These are phyloP conservation scores for Ictidomys tridecemlineatus DNA, from an alignment of 2,113 vertebrate species.

Conservation along the genomic window DNA sequence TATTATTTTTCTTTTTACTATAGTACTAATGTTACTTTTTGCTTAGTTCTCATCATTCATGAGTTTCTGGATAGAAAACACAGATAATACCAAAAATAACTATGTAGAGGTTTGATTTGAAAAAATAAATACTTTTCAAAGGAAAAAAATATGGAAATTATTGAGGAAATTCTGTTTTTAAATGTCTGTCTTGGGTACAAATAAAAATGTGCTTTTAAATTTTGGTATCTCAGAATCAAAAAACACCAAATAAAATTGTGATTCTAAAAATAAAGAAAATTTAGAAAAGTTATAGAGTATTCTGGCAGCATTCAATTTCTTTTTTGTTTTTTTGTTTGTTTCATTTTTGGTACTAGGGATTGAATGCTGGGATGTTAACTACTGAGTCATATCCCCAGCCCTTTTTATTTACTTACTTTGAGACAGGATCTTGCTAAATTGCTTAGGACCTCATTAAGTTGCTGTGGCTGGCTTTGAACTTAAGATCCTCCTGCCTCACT, in stretches of 20 bases:
- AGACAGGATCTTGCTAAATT: no score
- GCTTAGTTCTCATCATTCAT: slow-evolving; percentile 47
- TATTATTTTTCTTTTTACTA: neutral
- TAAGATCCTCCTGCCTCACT: no score
- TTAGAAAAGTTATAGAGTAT: neutral
- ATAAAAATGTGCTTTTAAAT: neutral
- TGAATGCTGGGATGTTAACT: no score
- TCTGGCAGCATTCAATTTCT: neutral
- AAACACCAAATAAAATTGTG: neutral
- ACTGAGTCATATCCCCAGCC: no score
- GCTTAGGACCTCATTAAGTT: no score
- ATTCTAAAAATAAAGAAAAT: neutral
- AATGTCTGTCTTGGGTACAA: neutral
- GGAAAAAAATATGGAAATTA: neutral
- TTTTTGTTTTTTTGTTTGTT: neutral
- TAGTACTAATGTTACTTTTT: slow-evolving; percentile 19
- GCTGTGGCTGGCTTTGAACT: no score
- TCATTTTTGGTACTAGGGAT: no score
- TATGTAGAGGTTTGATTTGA: slow-evolving; percentile 25
- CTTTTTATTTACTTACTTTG: no score
- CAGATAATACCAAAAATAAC: slow-evolving; percentile 28
- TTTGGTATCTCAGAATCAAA: neutral
- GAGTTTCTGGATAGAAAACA: slow-evolving; percentile 69
- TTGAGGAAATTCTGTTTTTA: slow-evolving; percentile 29
- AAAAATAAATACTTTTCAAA: slow-evolving; percentile 11